Evolutionary conservation across 35 echinoderm and acorn worm genomes (phyloP), one percentile per base, ranked within the genome.

Genomic region (Diadema setosum): DNA sequence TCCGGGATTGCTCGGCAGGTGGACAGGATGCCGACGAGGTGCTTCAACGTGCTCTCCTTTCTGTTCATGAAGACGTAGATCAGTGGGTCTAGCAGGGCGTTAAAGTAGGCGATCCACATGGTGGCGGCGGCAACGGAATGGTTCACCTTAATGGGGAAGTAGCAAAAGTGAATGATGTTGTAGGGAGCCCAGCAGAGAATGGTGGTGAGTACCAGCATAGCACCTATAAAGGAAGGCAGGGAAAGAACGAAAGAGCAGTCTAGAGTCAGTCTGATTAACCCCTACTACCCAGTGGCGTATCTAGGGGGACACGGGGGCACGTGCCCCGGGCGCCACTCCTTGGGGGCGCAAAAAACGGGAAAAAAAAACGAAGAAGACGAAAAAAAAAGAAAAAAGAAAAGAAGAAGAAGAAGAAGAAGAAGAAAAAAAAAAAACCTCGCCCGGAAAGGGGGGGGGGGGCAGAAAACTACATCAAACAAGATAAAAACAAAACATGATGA

Each of bases 91-190:
- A 89, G 24, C 2, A 78, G 21, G 39, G 87, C 29, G 56, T 89
- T 89, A 12, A 41, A 48, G 58, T 89, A 89, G 24, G 48, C 87
- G 0, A 89, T 31, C 87, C 87, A 89, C 87, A 89, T 89, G 30
- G 87, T 89, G 37, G 39, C 78, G 17, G 80, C 60, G 4, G 49
- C 76, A 12, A 65, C 75, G 18, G 74, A 52, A 42, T 89, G 87
- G 15, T 30, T 42, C 9, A 40, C 46, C 17, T 20, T 4, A 23
- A 70, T 15, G 18, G 52, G 48, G 3, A 82, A 64, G 46, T 45
- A 14, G 30, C 74, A 81, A n/a, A 78, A 81, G 26, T 88, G 86
- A 15, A 88, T 48, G 44, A 88, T 88, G 70, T 45, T 80, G 34
- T 88, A 88, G 6, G 86, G 70, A 23, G 84, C 70, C 86, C 86